Conservation (phyloP, 2,888 invertebrate genomes). For the Melanostoma mellinum region DNA sequence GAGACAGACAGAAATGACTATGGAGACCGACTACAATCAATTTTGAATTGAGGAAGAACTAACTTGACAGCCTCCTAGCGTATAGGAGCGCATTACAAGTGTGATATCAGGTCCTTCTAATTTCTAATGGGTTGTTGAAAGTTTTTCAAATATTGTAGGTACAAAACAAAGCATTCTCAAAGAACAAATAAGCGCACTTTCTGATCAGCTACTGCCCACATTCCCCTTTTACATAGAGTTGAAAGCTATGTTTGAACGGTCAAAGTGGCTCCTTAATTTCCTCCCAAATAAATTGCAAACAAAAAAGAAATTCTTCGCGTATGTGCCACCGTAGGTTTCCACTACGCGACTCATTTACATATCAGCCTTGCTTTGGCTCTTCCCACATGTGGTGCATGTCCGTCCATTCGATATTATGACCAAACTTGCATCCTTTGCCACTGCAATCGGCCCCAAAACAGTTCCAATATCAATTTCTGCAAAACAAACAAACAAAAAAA, state of each 20-base stretch:
- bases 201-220: slow-evolving; percentile 3
- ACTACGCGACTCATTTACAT: slow-evolving; percentile 61
- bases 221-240: slow-evolving; percentile 2
- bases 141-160: no score
- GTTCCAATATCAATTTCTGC: slow-evolving; percentile 38
- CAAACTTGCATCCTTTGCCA: slow-evolving; percentile 68
- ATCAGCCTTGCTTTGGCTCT: slow-evolving; percentile 5
- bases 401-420: slow-evolving; percentile 62
- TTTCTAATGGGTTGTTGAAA: no score
- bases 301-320: slow-evolving; percentile 22
- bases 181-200: no score
- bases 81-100: no score
- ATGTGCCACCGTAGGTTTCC: slow-evolving; percentile 58
- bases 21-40: no score
- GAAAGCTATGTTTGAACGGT: not conserved
- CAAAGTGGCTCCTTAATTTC: slow-evolving; percentile 28
- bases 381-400: slow-evolving; percentile 65
- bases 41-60: no score
- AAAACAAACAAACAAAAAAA: slow-evolving; percentile 18
- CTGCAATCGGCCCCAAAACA: slow-evolving; percentile 44
- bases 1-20: no score
- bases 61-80: no score
- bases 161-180: no score
- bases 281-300: not conserved
- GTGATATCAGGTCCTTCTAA: no score